These are phyloP conservation scores for Bactericera cockerelli DNA, from an alignment of 1,140 invertebrate genomes.

Conservation along the genomic window DNA sequence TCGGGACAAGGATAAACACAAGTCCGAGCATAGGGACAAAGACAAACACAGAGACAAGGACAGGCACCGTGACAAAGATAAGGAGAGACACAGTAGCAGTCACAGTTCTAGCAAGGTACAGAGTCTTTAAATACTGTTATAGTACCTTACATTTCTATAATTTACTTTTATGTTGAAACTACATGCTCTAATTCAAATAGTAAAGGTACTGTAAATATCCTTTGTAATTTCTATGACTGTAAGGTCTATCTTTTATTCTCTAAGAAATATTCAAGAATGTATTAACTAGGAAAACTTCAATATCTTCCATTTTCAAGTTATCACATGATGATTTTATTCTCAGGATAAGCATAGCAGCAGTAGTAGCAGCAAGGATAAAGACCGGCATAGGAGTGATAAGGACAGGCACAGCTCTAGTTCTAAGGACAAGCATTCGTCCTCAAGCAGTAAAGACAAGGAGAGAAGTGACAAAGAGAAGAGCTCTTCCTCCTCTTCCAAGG, in stretches of 20 bases:
- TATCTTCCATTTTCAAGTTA: no score
- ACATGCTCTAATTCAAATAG: no score
- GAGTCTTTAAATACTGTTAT: no score
- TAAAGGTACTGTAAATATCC: no score
- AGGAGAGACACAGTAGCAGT: conserved; percentile 29
- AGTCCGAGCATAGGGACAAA: conserved; percentile 15
- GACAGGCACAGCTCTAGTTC: conserved; percentile 26
- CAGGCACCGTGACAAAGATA: conserved; percentile 27
- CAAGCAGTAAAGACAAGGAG: conserved; percentile 27
- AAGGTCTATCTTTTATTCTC: no score
- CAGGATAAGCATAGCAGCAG: conserved; percentile 22
- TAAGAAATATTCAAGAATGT: no score
- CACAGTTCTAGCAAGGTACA: conserved; percentile 14
- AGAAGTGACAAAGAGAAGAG: conserved; percentile 18
- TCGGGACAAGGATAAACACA: conserved; percentile 30
- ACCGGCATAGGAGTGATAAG: conserved; percentile 19
- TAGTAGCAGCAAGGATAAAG: conserved; percentile 22
- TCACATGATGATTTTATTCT: no score
- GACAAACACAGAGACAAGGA: conserved; percentile 31
- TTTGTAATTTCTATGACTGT: no score
- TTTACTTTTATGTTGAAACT: no score
- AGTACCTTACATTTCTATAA: no score
- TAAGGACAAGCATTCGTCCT: conserved; percentile 13
- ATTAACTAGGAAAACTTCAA: no score
- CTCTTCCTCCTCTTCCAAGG: conserved; percentile 21